phyloP scores from a whole-genome alignment of 2,888 invertebrate species.

The Corythucha ciliata region DNA sequence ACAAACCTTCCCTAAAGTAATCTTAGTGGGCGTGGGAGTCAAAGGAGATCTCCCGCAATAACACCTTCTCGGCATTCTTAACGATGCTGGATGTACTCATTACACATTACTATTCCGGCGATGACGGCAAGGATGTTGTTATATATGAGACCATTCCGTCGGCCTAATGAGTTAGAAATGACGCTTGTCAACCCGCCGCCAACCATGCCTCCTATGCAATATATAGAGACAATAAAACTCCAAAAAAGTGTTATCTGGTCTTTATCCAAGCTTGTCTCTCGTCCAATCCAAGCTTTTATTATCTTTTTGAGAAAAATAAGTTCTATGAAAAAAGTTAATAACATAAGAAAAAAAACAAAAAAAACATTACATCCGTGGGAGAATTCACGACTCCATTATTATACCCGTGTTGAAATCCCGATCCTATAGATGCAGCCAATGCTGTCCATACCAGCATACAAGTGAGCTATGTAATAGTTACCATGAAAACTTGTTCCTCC shows the following conservation, averaged over 20 bases:
- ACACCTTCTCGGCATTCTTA: too few species aligned
- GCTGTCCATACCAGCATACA: constrained; percentile 20
- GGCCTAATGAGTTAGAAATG: constrained; percentile 20
- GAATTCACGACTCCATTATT: constrained; percentile 27
- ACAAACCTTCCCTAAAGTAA: too few species aligned
- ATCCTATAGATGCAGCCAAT: constrained; percentile 22
- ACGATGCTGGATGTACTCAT: neutral
- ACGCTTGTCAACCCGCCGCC: constrained; percentile 26
- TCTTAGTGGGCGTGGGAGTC: too few species aligned
- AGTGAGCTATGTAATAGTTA: constrained; percentile 12
- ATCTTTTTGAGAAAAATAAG: constrained; percentile 5
- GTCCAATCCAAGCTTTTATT: constrained; percentile 20
- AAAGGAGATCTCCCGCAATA: too few species aligned
- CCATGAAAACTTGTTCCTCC: too few species aligned
- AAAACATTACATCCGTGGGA: constrained; percentile 27
- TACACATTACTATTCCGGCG: constrained; percentile 24
- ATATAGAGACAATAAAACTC: constrained; percentile 25
- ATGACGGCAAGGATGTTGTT: constrained; percentile 23
- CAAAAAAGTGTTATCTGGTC: constrained; percentile 16
- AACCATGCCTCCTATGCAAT: constrained; percentile 31
- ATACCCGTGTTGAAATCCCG: constrained; percentile 29
- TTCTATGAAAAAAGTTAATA: too few species aligned
- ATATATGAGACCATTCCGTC: constrained; percentile 18
- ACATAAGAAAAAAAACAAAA: too few species aligned
- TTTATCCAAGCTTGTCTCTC: constrained; percentile 7